These are phyloP conservation scores for Pectinophora gossypiella DNA, from an alignment of 1,140 invertebrate genomes.

Conservation along the genomic window DNA sequence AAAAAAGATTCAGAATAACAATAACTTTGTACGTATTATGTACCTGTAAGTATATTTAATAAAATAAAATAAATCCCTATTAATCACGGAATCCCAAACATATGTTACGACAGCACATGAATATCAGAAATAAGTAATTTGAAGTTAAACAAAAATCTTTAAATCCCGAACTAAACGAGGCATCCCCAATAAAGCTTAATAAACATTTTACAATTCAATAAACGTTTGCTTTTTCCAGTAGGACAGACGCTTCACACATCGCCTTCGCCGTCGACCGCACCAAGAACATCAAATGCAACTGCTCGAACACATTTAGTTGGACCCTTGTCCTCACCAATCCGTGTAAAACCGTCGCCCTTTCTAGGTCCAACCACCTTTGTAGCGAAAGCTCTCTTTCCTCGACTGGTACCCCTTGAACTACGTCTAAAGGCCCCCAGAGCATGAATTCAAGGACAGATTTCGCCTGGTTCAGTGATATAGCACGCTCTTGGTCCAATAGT, in stretches of 20 bases:
- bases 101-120: no score
- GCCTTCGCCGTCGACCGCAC: slow-evolving; percentile 87
- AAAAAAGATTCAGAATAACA: no score
- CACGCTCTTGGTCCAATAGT: slow-evolving; percentile 81
- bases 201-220: slow-evolving; percentile 37
- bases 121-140: no score
- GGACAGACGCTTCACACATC: slow-evolving; percentile 85
- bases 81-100: no score
- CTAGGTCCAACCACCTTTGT: slow-evolving; percentile 89
- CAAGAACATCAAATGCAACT: slow-evolving; percentile 87
- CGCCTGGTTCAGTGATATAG: slow-evolving; percentile 81
- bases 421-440: slow-evolving; percentile 89
- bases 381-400: slow-evolving; percentile 82
- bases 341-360: slow-evolving; percentile 87
- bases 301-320: slow-evolving; percentile 85
- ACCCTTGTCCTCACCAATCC: slow-evolving; percentile 84
- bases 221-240: slow-evolving; percentile 76
- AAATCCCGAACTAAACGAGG: no score
- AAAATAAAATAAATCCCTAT: no score
- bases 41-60: no score
- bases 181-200: slow-evolving; percentile 23
- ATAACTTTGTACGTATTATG: no score
- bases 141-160: no score
- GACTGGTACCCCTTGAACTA: slow-evolving; percentile 78
- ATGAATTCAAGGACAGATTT: slow-evolving; percentile 89